Percentiles rank a stretch among this genome's conserved stretches.
Evolutionary conservation across 1,140 invertebrate species (phyloP).

Genomic region (Forficula auricularia): DNA sequence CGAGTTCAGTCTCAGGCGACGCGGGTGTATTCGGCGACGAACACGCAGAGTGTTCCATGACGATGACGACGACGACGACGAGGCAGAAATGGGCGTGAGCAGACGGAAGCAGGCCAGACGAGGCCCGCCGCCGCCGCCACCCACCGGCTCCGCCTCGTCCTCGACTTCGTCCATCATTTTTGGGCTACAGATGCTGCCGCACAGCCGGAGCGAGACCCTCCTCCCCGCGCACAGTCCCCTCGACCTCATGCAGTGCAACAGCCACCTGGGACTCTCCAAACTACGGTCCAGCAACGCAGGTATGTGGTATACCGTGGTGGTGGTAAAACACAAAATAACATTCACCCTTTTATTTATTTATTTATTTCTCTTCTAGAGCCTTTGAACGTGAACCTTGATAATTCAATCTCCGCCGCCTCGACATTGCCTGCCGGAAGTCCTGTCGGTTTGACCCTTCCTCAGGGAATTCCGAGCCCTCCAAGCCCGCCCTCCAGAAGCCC

Average conservation of each 20-base stretch:
- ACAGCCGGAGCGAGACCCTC: too few relatives aligned
- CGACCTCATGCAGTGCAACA: too few relatives aligned
- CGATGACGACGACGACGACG: not conserved
- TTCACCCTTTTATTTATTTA: too few relatives aligned
- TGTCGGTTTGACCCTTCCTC: constrained; percentile 17
- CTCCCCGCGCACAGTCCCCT: too few relatives aligned
- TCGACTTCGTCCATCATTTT: not conserved
- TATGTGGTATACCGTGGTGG: too few relatives aligned
- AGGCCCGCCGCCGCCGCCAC: not conserved
- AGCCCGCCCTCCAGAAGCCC: constrained; percentile 1
- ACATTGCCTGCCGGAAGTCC: not conserved
- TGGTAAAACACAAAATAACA: too few relatives aligned
- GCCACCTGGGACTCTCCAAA: too few relatives aligned
- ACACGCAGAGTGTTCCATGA: not conserved
- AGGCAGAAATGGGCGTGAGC: not conserved
- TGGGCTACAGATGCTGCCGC: too few relatives aligned
- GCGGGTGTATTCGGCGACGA: not conserved
- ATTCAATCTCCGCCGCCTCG: too few relatives aligned
- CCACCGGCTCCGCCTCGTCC: not conserved
- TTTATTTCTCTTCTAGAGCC: too few relatives aligned
- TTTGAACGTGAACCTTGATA: too few relatives aligned
- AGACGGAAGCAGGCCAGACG: not conserved
- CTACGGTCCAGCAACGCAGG: too few relatives aligned
- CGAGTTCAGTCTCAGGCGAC: not conserved
- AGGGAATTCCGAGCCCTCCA: constrained; percentile 18